Percentiles rank a stretch among this genome's conserved stretches.
These are phyloP conservation scores for Meandrina meandrites DNA, from an alignment of 92 coral and sea anemone genomes.

Conservation along the genomic window DNA sequence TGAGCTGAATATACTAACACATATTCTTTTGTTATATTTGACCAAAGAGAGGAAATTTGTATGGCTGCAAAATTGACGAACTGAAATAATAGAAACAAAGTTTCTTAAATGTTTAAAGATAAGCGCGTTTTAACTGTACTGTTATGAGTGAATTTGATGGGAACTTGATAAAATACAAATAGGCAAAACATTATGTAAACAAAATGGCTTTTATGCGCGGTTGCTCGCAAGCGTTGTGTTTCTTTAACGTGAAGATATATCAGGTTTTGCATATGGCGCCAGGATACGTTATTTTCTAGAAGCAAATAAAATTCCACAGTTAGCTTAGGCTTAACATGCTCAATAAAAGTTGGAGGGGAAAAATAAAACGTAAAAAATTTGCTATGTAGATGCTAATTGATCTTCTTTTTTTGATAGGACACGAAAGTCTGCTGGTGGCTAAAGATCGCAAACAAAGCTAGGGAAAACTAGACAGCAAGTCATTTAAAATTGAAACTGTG, in stretches of 20 bases:
- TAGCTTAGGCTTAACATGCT: not conserved
- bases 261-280: not conserved
- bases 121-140: not conserved
- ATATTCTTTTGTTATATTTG: not conserved
- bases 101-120: not conserved
- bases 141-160: too few species aligned
- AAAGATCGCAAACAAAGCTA: not conserved
- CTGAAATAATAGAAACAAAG: not conserved
- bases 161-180: slow-evolving; percentile 16
- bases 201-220: not conserved
- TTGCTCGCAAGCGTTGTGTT: not conserved
- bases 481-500: not conserved
- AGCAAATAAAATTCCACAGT: not conserved
- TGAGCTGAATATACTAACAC: not conserved
- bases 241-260: not conserved
- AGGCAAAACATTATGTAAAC: slow-evolving; percentile 15
- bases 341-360: not conserved
- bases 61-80: not conserved
- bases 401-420: not conserved
- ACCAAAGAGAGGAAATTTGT: not conserved
- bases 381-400: not conserved
- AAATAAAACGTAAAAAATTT: not conserved
- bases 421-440: not conserved
- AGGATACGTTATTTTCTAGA: not conserved
- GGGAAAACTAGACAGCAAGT: not conserved